Percentiles rank a stretch among this genome's conserved stretches.
phyloP scores from a whole-genome alignment of 2,888 invertebrate genomes.

The Scaptomyza tumidula region DNA sequence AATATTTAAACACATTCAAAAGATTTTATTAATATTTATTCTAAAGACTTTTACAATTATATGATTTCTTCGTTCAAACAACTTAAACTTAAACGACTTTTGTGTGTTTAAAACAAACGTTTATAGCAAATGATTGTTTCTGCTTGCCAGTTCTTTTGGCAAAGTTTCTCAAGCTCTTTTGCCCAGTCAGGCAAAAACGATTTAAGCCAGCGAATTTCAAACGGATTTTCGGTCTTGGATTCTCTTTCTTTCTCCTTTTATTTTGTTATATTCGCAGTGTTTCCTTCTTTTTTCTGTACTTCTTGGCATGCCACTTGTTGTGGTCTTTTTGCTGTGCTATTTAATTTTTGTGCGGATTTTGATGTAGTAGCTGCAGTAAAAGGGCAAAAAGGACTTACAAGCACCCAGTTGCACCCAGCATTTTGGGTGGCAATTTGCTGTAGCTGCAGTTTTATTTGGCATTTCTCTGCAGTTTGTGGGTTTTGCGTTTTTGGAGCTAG shows the following conservation, averaged over 20 bases:
- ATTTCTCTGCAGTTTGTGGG: constrained; percentile 30
- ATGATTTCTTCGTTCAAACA: no score
- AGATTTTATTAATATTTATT: neutral
- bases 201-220: constrained; percentile 45
- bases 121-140: constrained; percentile 2
- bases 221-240: constrained; percentile 37
- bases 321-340: constrained; percentile 56
- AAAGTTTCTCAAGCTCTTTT: constrained; percentile 33
- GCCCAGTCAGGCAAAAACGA: constrained; percentile 37
- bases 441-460: constrained; percentile 54
- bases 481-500: constrained; percentile 51
- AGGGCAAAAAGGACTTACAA: constrained; percentile 49
- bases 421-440: constrained; percentile 69
- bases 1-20: neutral
- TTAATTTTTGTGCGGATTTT: constrained; percentile 65
- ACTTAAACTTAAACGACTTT: neutral
- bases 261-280: neutral
- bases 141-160: constrained; percentile 4
- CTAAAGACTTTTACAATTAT: no score
- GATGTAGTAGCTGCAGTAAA: constrained; percentile 59
- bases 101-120: neutral
- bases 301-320: constrained; percentile 59
- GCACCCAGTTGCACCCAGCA: constrained; percentile 33
- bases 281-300: neutral
- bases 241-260: constrained; percentile 4